A percentile compares a stretch with the other conserved stretches of the same genome.
Evolutionary conservation across 2,888 invertebrate genomes (phyloP).

Genomic region (Hylaea fasciaria): DNA sequence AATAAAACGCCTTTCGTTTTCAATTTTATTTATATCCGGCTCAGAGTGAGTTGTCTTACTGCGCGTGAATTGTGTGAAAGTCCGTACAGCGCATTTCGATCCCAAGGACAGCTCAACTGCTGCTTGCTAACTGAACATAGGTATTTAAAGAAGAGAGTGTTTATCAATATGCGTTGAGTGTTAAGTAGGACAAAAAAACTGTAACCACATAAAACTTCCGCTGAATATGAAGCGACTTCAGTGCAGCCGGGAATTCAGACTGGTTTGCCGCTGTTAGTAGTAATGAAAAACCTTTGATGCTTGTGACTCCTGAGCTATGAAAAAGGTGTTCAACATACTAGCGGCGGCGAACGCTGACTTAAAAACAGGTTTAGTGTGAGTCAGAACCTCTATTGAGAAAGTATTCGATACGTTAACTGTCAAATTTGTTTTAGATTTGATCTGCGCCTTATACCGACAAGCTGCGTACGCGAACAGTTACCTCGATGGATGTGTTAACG

Average conservation of each 20-base stretch:
- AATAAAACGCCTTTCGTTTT: no score
- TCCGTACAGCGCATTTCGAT: slow-evolving; percentile 26
- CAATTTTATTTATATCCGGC: neutral
- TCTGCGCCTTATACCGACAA: no score
- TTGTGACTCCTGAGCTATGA: slow-evolving; percentile 1
- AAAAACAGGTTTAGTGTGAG: no score
- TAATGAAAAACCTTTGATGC: neutral
- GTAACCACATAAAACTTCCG: no score
- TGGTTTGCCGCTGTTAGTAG: slow-evolving; percentile 1
- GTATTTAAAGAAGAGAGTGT: slow-evolving; percentile 3
- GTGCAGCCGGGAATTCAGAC: neutral
- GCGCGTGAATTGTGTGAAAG: slow-evolving; percentile 31
- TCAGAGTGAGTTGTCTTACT: slow-evolving; percentile 9
- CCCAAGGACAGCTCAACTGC: slow-evolving; percentile 14
- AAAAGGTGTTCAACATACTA: slow-evolving; percentile 6
- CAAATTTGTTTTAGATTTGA: no score
- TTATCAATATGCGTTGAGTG: slow-evolving; percentile 1
- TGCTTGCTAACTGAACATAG: slow-evolving; percentile 3
- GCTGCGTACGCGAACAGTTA: no score
- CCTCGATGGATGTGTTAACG: no score
- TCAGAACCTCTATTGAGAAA: no score
- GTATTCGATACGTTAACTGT: no score
- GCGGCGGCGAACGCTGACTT: no score
- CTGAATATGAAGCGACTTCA: neutral
- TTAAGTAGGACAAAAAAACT: neutral